Base-by-base conservation (phyloP, 2,113 vertebrate genomes). In the Oreochromis spilurus region DNA sequence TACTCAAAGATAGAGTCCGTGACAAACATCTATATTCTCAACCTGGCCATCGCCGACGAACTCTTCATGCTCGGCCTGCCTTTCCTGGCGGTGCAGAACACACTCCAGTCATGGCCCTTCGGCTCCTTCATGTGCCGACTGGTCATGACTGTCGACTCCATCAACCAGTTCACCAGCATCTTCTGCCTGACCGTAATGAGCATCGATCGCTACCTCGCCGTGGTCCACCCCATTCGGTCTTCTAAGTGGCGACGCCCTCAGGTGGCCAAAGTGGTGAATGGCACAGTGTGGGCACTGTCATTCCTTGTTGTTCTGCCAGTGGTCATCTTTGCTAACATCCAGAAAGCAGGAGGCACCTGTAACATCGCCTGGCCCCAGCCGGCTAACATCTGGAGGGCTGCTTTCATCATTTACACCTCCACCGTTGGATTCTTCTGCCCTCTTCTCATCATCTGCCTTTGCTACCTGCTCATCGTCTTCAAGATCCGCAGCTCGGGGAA, bases 151-250 rank as follows among this genome's bases (percentile, higher is more conserved):
- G 96, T 98, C 4, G 98, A 99, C 2, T 97, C 97, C 29, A 96
- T 99, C 94, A 99, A 99, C 93, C 98, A 99, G 86, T 99, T 99
- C 96, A 99, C 98, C 88, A 98, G 98, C 92, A 97, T 98, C 91
- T 99, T 99, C 93, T 99, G 98, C 92, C 96, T 99, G 93, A 99
- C 97, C 0, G 97, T 99, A 89, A 99, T 99, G 98, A 99, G 97
- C 82, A 96, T 98, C 17, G 98, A 99, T 80, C 98, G 98, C 70
- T 99, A 99, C 93, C 94, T 99, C 52, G 98, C 98, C 0, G 97
- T 99, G 2, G 98, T 98, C 19, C 98, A 99, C 84, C 98, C 98
- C 24, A 97, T 99, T 14, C 97, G 96, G 9, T 98, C 98, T 0
- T 96, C 97, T 19, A 97, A 95, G 80, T 99, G 98, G 98, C 97